Conservation (phyloP, 2,113 vertebrate genomes). For the Thymallus thymallus region DNA sequence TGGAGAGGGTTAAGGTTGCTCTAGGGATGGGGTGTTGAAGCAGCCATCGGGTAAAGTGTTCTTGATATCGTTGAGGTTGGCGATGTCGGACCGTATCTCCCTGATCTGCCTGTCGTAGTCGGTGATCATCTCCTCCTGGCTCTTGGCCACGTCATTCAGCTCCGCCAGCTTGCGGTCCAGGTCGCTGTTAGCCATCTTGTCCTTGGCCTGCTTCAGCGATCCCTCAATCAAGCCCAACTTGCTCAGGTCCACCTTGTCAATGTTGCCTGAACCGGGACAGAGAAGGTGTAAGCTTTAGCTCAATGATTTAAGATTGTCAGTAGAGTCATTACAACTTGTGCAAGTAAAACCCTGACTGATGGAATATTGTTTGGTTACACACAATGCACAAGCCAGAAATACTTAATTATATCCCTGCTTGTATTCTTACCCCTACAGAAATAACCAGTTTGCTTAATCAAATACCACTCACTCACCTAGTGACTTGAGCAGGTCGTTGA, state of each 20-base stretch:
- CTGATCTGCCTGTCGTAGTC: slow-evolving; percentile 90
- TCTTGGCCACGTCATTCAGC: slow-evolving; percentile 82
- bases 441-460: not conserved
- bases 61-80: slow-evolving; percentile 94
- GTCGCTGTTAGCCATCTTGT: slow-evolving; percentile 82
- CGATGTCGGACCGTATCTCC: slow-evolving; percentile 89
- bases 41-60: slow-evolving; percentile 91
- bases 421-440: not conserved
- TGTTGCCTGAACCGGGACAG: slow-evolving; percentile 76
- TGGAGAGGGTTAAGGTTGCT: slow-evolving; percentile 75
- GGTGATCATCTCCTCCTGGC: slow-evolving; percentile 86
- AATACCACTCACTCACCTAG: slow-evolving; percentile 77
- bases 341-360: not conserved
- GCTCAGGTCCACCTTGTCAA: slow-evolving; percentile 91
- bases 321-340: too few species aligned
- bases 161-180: slow-evolving; percentile 87
- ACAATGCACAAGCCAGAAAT: not conserved
- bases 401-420: not conserved
- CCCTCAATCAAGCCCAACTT: slow-evolving; percentile 89
- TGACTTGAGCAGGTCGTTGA: slow-evolving; percentile 83
- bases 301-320: too few species aligned
- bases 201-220: slow-evolving; percentile 84
- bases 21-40: slow-evolving; percentile 94
- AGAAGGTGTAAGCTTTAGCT: not conserved
- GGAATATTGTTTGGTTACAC: not conserved